phyloP scores from a whole-genome alignment of 1,140 invertebrate species.

The Microplitis mediator region DNA sequence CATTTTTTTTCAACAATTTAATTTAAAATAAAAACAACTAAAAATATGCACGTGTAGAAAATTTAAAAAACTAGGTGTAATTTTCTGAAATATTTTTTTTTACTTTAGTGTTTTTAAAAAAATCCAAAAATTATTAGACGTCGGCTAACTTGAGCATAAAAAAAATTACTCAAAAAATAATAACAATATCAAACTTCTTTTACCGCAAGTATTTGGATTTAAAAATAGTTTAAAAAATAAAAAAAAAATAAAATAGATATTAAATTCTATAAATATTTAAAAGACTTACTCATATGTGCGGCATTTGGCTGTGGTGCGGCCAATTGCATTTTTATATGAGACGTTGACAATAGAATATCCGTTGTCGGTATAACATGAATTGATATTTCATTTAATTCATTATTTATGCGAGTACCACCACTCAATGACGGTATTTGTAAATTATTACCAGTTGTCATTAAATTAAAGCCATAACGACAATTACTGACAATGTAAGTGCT shows the following conservation, averaged over 20 bases:
- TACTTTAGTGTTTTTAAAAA: no score
- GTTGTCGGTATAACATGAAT: slow-evolving; percentile 53
- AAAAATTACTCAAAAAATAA: no score
- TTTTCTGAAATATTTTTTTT: no score
- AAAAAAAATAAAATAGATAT: slow-evolving; percentile 24
- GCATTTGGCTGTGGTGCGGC: slow-evolving; percentile 43
- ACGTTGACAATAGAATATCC: slow-evolving; percentile 35
- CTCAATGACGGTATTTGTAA: slow-evolving; percentile 1
- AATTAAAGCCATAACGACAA: slow-evolving; percentile 47
- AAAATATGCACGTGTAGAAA: no score
- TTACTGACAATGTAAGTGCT: slow-evolving; percentile 50
- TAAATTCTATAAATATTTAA: neutral
- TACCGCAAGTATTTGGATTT: no score
- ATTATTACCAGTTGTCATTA: slow-evolving; percentile 30
- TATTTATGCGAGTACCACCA: neutral
- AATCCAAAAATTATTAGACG: no score
- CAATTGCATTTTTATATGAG: slow-evolving; percentile 50
- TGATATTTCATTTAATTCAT: slow-evolving; percentile 47
- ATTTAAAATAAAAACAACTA: no score
- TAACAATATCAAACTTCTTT: no score
- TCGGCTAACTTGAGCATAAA: no score
- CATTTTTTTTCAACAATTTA: no score
- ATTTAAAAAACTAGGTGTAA: neutral
- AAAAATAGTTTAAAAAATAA: no score
- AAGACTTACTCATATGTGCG: slow-evolving; percentile 49